Evolutionary conservation across 2,113 vertebrate species (phyloP), one percentile per base, ranked within the genome.

Genomic region (Gadus macrocephalus): DNA sequence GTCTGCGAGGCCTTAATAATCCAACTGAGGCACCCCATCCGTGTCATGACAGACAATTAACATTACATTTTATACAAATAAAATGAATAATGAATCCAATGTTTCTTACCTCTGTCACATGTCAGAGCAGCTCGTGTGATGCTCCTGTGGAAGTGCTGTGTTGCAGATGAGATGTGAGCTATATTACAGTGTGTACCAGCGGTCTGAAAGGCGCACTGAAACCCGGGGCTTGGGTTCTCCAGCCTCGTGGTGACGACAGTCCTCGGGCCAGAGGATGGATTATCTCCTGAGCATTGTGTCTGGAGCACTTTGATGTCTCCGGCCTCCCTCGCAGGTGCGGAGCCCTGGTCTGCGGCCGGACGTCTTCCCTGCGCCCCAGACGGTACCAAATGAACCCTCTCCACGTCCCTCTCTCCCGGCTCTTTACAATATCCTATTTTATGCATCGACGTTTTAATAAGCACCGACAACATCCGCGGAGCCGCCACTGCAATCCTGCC

Each of bases 401-500:
- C 59, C 63, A 49, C 53, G 65, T 75, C 71, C 60, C n/a, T 12
- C 60, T 25, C 12, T 71, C 12, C 28, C 25, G 62, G 67, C 70
- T 75, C 81, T 79, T 82, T 77, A 61, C 80, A 82, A 70, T 81
- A 68, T 86, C 53, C 68, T 76, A 84, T 88, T 91, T 90, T 89
- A 80, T 90, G 88, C 91, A 85, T 87, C 88, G 80, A 83, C 73
- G 86, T 91, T 89, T 91, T 89, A 91, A 91, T 89, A 91, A 91
- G 83, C 73, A 80, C 83, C 85, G 83, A 86, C 85, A 90, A 86
- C 84, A 89, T 91, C 85, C 86, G 73, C 87, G 83, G 78, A 84
- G 84, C 86, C 84, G 86, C 78, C 86, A 87, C 83, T 86, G 42
- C 86, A 84, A 90, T 49, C 85, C 88, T 84, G 88, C 81, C 84